Base-by-base conservation (phyloP, 2,797 vertebrate species). In the Cryptoblepharus egeriae region DNA sequence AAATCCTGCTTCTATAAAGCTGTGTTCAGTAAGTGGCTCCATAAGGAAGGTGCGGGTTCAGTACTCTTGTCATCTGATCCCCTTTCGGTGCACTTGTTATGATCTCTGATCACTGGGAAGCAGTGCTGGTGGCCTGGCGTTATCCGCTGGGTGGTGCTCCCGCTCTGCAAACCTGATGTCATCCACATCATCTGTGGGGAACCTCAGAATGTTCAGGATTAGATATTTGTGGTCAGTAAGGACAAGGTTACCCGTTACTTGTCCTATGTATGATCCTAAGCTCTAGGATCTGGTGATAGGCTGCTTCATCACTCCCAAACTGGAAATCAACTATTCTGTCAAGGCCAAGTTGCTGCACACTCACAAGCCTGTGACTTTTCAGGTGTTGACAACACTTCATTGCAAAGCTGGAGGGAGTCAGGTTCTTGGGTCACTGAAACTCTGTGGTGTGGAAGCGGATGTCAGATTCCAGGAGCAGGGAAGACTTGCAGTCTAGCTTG, bases 381-480 rank as follows among this genome's bases (percentile, higher is more conserved):
- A 99, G 87, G 84, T 99, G 99, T 83, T 99, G 99, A 37, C 98
- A 97, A 86, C 99, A 99, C 99, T 99, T 99, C 98, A 99, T 99
- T 4, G 98, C 97, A 94, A 99, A 99, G 87, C 98, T 96, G 0
- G 98, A 99, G 0, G 98, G 98, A 98, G 99, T 99, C 94, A 97
- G 93, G 91, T 99, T 98, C 90, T 99, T 99, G 1, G 98, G 98
- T 98, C 98, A 99, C 91, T 99, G 98, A 7, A 99, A 99, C 92
- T 99, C 98, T 0, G 98, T 99, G 0, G 96, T 95, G 93, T 99
- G 98, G 87, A 99, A 97, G 63, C 98, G 96, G 69, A 97, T 98
- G 2, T 98, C 98, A 7, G 98, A 99, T 74, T 99, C 98, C 18
- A 99, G 92, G 88, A 99, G 95, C 86, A 99, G 93, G 0, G 98